These are phyloP conservation scores for Rhagoletis zephyria DNA, from an alignment of 1,140 invertebrate genomes.

Conservation along the genomic window DNA sequence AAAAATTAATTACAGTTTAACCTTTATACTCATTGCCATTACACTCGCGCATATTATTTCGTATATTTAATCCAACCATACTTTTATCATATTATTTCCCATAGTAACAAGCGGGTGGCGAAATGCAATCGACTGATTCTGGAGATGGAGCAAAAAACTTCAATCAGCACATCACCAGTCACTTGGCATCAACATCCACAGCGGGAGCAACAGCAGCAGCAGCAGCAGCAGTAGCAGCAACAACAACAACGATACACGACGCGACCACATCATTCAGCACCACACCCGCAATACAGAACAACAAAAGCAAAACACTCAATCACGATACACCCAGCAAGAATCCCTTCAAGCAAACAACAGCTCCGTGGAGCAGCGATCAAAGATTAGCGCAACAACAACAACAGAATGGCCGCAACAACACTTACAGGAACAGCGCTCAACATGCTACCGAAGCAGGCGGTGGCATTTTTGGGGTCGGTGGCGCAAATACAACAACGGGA, in stretches of 20 bases:
- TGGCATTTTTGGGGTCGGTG: slow-evolving; percentile 64
- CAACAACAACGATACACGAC: slow-evolving; percentile 53
- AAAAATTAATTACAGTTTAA: neutral
- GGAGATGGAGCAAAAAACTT: slow-evolving; percentile 70
- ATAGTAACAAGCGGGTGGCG: slow-evolving; percentile 70
- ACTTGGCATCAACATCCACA: slow-evolving; percentile 50
- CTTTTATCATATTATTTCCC: neutral
- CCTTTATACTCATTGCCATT: neutral
- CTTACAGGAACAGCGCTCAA: slow-evolving; percentile 59
- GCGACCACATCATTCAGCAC: slow-evolving; percentile 62
- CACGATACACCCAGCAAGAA: slow-evolving; percentile 68
- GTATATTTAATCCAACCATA: neutral
- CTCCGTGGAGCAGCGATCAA: slow-evolving; percentile 6
- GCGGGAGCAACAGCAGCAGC: slow-evolving; percentile 17
- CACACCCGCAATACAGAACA: slow-evolving; percentile 59
- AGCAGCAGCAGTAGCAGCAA: slow-evolving; percentile 37
- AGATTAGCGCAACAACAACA: slow-evolving; percentile 52
- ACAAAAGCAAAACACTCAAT: slow-evolving; percentile 53
- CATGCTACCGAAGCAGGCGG: slow-evolving; percentile 54
- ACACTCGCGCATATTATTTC: too few species aligned
- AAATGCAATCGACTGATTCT: slow-evolving; percentile 74
- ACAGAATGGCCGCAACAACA: slow-evolving; percentile 42
- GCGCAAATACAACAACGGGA: slow-evolving; percentile 52
- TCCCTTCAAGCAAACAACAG: slow-evolving; percentile 70
- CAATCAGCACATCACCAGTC: slow-evolving; percentile 56